Conservation (phyloP, 2,888 invertebrate species). For the Megalurothrips usitatus region DNA sequence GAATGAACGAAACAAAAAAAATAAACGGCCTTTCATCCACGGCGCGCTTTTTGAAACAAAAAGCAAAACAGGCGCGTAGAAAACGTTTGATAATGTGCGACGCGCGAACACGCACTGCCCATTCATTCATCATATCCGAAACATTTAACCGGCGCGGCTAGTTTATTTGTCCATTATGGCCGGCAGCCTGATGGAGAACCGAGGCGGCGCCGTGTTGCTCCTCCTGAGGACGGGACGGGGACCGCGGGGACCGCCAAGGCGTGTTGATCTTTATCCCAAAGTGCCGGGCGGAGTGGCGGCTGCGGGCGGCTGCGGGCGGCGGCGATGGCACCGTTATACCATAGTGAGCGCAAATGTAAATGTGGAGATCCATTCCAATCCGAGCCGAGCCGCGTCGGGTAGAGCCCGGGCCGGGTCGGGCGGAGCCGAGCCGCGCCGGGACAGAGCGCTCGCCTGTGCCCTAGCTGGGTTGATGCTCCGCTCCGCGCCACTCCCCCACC, state of each 20-base stretch:
- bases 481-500: conserved; percentile 11
- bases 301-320: neutral
- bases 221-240: neutral
- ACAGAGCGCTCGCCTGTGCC: too few species aligned
- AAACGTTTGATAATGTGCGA: neutral
- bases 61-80: neutral
- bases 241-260: neutral
- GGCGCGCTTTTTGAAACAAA: neutral
- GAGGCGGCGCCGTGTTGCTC: neutral
- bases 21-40: too few species aligned
- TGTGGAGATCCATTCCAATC: conserved; percentile 19
- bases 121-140: neutral
- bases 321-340: conserved; percentile 7
- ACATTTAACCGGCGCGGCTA: neutral
- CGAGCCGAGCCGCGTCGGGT: neutral
- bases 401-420: neutral
- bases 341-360: conserved; percentile 26
- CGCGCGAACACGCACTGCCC: neutral
- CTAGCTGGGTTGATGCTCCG: too few species aligned
- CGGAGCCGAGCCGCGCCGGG: neutral
- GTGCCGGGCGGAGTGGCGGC: neutral
- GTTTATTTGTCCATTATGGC: conserved; percentile 17
- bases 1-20: neutral
- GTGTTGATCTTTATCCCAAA: conserved; percentile 26
- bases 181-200: neutral